Evolutionary conservation across 2,888 invertebrate species (phyloP), one percentile per base, ranked within the genome.

Genomic region (Leptinotarsa tumamoca): DNA sequence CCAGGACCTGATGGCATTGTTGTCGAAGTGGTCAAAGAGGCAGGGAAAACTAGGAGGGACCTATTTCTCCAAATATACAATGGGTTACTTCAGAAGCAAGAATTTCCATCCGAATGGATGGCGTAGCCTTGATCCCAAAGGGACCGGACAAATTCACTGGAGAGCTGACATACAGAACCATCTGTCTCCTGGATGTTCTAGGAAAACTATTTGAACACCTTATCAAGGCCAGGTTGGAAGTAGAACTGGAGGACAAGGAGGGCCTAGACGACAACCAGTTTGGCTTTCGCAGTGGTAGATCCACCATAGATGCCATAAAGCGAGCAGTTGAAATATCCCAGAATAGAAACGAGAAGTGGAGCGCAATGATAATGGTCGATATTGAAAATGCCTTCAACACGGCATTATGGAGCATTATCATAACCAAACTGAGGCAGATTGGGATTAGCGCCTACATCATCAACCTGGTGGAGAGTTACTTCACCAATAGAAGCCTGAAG

Each of bases 401-500:
- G 7, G 33, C 66, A 27, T 66, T 43, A 66, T 77, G 78, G 78
- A 17, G 49, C 15, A 4, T 67, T 4, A 77, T 75, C 17, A 23
- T 77, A 7, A 67, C 21, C 7, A 70, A 67, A 14, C 68, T 77
- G 49, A 71, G 58, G 18, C 17, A 63, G 18, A 33, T 17, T 27
- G 68, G 33, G 14, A 51, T 73, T 1, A 68, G 69, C 51, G 79
- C 73, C 15, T 54, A 54, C 56, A 17, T 68, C 14, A 17, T 27
- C 4, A 68, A 54, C 3, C n/a, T 54, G 14, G 18, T 54, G 4
- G 18, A n/a, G 23, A 33, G 56, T 4, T 52, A 68, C 23, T 54
- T 56, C n/a, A 15, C n/a, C 13, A 54, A n/a, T 17, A 52, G 68
- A 54, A 17, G 10, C 17, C 27, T 68, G 23, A 17, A n/a, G 18